Percentiles rank a stretch among this genome's conserved stretches.
These are phyloP conservation scores for Nephrocerus scutellatus DNA, from an alignment of 2,888 invertebrate genomes.

Conservation along the genomic window DNA sequence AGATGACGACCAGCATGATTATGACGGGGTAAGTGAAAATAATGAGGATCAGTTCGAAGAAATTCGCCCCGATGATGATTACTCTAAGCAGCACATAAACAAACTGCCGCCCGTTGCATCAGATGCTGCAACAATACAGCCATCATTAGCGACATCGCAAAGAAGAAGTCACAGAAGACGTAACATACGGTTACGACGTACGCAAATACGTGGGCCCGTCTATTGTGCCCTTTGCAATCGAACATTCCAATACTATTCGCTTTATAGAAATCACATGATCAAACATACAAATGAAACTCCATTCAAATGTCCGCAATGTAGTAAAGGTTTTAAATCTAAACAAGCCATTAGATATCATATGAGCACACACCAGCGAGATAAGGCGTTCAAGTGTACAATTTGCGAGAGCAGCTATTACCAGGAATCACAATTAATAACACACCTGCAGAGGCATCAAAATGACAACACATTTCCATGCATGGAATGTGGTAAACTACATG, in stretches of 20 bases:
- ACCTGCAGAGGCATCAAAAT: slow-evolving; percentile 29
- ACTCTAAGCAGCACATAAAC: too few relatives aligned
- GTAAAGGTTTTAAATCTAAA: slow-evolving; percentile 32
- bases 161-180: slow-evolving; percentile 1
- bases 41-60: too few relatives aligned
- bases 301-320: slow-evolving; percentile 29
- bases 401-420: slow-evolving; percentile 48
- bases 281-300: slow-evolving; percentile 33
- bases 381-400: slow-evolving; percentile 39
- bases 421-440: slow-evolving; percentile 29
- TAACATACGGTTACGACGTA: slow-evolving; percentile 18
- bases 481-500: slow-evolving; percentile 29
- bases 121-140: not conserved
- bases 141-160: not conserved
- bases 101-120: too few relatives aligned
- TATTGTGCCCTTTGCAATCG: slow-evolving; percentile 31
- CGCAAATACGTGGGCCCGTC: slow-evolving; percentile 30
- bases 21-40: too few relatives aligned
- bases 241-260: slow-evolving; percentile 31
- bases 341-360: slow-evolving; percentile 33
- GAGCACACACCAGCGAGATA: slow-evolving; percentile 31
- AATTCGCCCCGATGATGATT: too few relatives aligned
- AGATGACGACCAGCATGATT: too few relatives aligned
- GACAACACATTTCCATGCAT: slow-evolving; percentile 28
- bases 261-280: slow-evolving; percentile 33